Evolutionary conservation across 2,113 vertebrate species (phyloP).

Genomic region (Tor tambroides): DNA sequence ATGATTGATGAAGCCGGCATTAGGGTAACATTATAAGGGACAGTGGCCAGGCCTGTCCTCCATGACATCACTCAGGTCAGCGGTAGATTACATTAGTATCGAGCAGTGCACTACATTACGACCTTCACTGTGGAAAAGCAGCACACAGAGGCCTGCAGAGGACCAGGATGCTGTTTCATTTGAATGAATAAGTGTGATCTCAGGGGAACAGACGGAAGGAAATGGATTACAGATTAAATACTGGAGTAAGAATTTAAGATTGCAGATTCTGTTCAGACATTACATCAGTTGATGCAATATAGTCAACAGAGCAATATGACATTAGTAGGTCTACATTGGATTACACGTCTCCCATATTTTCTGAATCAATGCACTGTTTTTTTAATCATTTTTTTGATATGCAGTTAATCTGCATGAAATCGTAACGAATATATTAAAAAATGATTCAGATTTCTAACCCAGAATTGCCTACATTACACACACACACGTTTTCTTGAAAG

Average conservation of each 20-base stretch:
- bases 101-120: slow-evolving; percentile 84
- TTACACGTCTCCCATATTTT: not conserved
- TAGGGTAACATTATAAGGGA: slow-evolving; percentile 86
- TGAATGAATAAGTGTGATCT: slow-evolving; percentile 9
- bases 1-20: slow-evolving; percentile 87
- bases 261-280: not conserved
- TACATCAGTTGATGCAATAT: not conserved
- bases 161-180: slow-evolving; percentile 20
- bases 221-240: slow-evolving; percentile 16
- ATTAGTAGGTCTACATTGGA: not conserved
- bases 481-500: too few species aligned
- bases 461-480: too few species aligned
- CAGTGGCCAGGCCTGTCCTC: slow-evolving; percentile 81
- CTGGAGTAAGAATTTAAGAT: slow-evolving; percentile 6
- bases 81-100: slow-evolving; percentile 83
- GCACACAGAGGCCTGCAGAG: not conserved
- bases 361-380: not conserved
- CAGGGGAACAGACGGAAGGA: not conserved
- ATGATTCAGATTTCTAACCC: too few species aligned
- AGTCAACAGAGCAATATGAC: not conserved
- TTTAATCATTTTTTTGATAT: not conserved
- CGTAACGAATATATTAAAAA: too few species aligned
- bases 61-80: slow-evolving; percentile 81
- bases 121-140: slow-evolving; percentile 81
- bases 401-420: not conserved